Percentiles rank a stretch among this genome's conserved stretches.
phyloP scores from a whole-genome alignment of 1,140 invertebrate species.

The Pseudomyrmex sp. region DNA sequence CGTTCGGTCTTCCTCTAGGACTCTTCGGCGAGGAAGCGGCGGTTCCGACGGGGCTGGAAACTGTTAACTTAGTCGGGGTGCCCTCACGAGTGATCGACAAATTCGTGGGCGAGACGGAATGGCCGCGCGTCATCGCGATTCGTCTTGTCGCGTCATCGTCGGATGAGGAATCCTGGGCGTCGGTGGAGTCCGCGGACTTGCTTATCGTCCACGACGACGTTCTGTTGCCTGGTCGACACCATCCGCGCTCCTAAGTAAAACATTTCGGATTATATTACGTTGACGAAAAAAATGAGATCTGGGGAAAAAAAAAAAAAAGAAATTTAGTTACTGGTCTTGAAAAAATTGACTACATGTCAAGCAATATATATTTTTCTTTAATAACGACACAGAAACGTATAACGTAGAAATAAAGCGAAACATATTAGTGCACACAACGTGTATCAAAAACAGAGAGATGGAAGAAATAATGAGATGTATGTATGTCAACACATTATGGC shows the following conservation, averaged over 20 bases:
- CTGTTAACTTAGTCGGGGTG: conserved; percentile 15
- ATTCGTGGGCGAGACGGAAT: conserved; percentile 35
- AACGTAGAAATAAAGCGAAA: not conserved
- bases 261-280: not conserved
- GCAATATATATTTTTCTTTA: not conserved
- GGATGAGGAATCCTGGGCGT: conserved; percentile 76
- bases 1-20: conserved; percentile 42
- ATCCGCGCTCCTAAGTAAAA: conserved; percentile 70
- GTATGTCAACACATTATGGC: not conserved
- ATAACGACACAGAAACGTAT: not conserved
- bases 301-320: not conserved
- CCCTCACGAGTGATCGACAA: conserved; percentile 58
- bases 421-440: not conserved
- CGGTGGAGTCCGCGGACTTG: conserved; percentile 68
- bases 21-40: conserved; percentile 30
- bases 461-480: not conserved
- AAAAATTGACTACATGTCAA: not conserved
- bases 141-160: conserved; percentile 73
- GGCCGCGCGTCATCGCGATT: conserved; percentile 49
- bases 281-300: not conserved
- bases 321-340: not conserved
- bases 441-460: not conserved
- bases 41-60: conserved; percentile 33
- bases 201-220: conserved; percentile 69
- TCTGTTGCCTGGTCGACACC: conserved; percentile 62